Conservation (phyloP, 2,888 invertebrate genomes). For the Tipula vernalis region DNA sequence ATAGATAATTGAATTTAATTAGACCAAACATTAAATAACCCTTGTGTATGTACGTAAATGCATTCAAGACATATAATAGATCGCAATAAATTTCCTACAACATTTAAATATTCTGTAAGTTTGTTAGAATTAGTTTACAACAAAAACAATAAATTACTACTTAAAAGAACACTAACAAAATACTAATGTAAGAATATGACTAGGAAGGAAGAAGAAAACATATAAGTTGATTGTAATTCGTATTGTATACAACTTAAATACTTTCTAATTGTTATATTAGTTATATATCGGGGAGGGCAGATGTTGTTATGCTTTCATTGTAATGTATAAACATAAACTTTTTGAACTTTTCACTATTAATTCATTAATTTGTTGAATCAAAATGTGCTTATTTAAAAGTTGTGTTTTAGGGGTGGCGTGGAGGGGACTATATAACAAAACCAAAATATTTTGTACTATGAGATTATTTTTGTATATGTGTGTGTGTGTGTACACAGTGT, state of each 20-base stretch:
- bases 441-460: background rate
- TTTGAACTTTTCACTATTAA: slow-evolving; percentile 8
- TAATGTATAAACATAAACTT: background rate
- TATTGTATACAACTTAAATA: slow-evolving; percentile 9
- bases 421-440: background rate
- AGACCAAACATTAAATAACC: background rate
- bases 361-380: slow-evolving; percentile 10
- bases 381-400: slow-evolving; percentile 1
- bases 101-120: background rate
- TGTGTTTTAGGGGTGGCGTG: background rate
- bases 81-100: background rate
- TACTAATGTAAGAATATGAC: background rate
- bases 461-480: too few relatives aligned
- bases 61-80: background rate
- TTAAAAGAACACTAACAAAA: background rate
- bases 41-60: too few relatives aligned
- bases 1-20: background rate
- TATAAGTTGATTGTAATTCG: slow-evolving; percentile 9
- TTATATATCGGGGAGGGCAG: background rate
- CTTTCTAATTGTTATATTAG: slow-evolving; percentile 9
- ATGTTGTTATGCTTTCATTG: background rate
- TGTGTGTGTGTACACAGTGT: background rate
- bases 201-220: background rate
- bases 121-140: background rate
- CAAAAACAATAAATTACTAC: background rate